These are phyloP conservation scores for Nothoprocta perdicaria DNA, from an alignment of 2,113 vertebrate species.

Conservation along the genomic window DNA sequence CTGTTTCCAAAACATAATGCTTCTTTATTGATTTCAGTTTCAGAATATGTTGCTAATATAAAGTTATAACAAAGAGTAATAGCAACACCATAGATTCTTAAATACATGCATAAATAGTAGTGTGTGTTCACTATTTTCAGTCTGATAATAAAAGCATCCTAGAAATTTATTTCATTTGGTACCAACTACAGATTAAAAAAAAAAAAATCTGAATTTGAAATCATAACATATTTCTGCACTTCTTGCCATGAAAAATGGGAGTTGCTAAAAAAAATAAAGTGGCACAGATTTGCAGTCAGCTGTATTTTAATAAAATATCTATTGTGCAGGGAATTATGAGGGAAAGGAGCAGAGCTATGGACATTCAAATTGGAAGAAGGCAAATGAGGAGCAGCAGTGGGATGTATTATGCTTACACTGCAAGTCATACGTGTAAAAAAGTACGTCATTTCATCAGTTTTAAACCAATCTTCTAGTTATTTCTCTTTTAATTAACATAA, in stretches of 20 bases:
- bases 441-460: not conserved
- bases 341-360: rapidly evolving
- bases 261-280: not conserved
- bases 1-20: not conserved
- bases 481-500: not conserved
- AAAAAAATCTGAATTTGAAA: not conserved
- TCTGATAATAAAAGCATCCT: not conserved
- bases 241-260: not conserved
- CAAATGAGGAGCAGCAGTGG: not conserved
- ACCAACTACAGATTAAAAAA: not conserved
- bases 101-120: not conserved
- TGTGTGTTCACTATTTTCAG: not conserved
- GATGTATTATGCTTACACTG: not conserved
- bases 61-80: not conserved
- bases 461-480: not conserved
- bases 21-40: not conserved
- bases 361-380: not conserved
- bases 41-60: not conserved
- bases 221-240: not conserved
- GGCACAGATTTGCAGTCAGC: not conserved
- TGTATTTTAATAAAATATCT: not conserved
- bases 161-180: not conserved
- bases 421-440: not conserved
- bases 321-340: not conserved
- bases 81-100: not conserved